These are phyloP conservation scores for Sesamia nonagrioides DNA, from an alignment of 1,140 invertebrate species.

Conservation along the genomic window DNA sequence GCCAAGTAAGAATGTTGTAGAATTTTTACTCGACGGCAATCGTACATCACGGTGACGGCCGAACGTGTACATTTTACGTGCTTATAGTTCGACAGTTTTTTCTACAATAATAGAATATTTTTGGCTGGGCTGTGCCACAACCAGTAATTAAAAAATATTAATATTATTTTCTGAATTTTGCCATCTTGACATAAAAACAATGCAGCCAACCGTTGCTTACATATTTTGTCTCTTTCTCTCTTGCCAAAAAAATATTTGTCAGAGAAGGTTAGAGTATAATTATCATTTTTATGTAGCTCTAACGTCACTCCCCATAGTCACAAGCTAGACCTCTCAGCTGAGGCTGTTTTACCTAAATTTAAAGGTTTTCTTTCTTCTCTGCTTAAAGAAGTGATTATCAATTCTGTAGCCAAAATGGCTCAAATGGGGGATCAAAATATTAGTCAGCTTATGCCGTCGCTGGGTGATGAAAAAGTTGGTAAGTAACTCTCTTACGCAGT, in stretches of 20 bases:
- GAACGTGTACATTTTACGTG: too few relatives aligned
- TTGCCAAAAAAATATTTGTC: slow-evolving; percentile 74
- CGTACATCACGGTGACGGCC: too few relatives aligned
- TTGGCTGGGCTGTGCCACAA: too few relatives aligned
- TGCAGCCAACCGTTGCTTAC: slow-evolving; percentile 67
- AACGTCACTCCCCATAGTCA: too few relatives aligned
- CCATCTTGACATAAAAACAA: slow-evolving; percentile 57
- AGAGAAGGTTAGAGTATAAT: slow-evolving; percentile 82
- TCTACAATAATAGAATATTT: too few relatives aligned
- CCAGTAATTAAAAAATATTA: too few relatives aligned
- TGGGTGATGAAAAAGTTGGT: slow-evolving; percentile 95
- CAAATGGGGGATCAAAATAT: slow-evolving; percentile 88
- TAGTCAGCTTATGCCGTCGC: slow-evolving; percentile 91
- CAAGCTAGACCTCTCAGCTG: slow-evolving; percentile 88
- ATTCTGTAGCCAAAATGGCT: slow-evolving; percentile 87
- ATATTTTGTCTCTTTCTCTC: slow-evolving; percentile 77
- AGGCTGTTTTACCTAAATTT: slow-evolving; percentile 71
- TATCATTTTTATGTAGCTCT: too few relatives aligned
- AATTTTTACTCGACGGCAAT: too few relatives aligned
- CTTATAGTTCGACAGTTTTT: too few relatives aligned
- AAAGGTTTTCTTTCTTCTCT: slow-evolving; percentile 74
- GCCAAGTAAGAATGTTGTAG: too few relatives aligned
- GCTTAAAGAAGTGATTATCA: slow-evolving; percentile 69
- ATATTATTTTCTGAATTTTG: too few relatives aligned
- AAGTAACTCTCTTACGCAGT: slow-evolving; percentile 76